Evolutionary conservation across 2,888 invertebrate species (phyloP), one percentile per base, ranked within the genome.

Genomic region (Volucella bombylans): DNA sequence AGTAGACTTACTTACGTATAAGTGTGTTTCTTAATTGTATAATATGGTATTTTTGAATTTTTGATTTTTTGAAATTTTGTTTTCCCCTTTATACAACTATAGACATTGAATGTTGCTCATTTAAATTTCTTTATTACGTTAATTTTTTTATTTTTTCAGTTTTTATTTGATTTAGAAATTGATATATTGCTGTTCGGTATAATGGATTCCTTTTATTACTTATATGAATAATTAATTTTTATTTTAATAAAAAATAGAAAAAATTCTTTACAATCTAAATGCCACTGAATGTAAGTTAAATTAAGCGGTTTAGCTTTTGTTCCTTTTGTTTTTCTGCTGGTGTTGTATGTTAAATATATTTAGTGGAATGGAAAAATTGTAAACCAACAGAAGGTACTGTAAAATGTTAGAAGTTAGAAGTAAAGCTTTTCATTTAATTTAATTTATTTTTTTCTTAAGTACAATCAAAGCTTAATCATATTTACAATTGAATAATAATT

Each of bases 221-320:
- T 57, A 77, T 72, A 72, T 41, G 50, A 59, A 38, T 65, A 45
- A 18, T 64, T 50, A 88, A 86, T 88, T 88, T 87, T 86, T 69
- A 87, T 86, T 87, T 87, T 87, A 88, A 87, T 88, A 89, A 89
- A 89, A 88, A 89, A 88, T 89, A 89, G 90, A 89, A 89, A 88
- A 72, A 67, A 65, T 71, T 31, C 4, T 61, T 64, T 31, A 6
- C 41, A 64, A 62, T 73, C 52, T 78, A 82, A 73, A 79, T 73
- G 65, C 67, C 67, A 74, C 43, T 69, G 79, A 79, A 59, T 64
- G 59, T 64, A 12, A 50, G 38, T 80, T 41, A 67, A 80, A 82
- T n/a, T 18, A 80, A 64, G 43, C 52, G 45, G n/a, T 78, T 2
- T 23, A 23, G 18, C 3, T 23, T 23, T 31, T 11, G 47, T 64